Percentiles rank a stretch among this genome's conserved stretches.
Evolutionary conservation across 2,113 vertebrate genomes (phyloP).

Genomic region (Macroglossus sobrinus): DNA sequence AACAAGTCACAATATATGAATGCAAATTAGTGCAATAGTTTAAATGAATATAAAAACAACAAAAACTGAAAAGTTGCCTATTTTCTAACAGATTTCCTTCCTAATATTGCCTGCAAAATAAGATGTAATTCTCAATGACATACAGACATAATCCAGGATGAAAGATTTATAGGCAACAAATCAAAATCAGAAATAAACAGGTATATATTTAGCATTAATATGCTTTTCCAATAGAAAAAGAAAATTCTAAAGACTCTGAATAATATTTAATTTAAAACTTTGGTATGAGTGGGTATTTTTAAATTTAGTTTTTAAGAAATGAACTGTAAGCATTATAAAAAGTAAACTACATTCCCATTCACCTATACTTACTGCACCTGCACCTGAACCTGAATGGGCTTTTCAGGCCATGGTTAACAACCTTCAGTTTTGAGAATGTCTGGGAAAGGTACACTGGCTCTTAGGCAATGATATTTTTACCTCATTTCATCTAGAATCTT

Average conservation of each 20-base stretch:
- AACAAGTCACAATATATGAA: neutral
- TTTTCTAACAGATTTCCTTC: conserved; percentile 20
- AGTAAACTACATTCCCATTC: neutral
- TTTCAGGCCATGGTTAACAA: neutral
- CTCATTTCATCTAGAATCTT: neutral
- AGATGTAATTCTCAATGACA: neutral
- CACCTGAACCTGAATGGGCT: neutral
- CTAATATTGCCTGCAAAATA: neutral
- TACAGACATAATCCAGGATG: neutral
- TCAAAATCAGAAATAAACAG: conserved; percentile 16
- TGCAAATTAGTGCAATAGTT: neutral
- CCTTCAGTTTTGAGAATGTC: neutral
- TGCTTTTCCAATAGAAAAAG: neutral
- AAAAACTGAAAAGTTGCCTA: neutral
- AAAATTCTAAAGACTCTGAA: neutral
- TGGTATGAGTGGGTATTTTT: neutral
- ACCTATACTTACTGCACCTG: neutral
- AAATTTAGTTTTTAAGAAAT: conserved; percentile 9
- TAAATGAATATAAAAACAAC: conserved; percentile 27
- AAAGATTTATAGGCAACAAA: conserved; percentile 35
- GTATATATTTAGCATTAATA: neutral
- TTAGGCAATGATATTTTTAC: neutral
- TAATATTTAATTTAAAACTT: neutral
- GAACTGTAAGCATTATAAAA: neutral
- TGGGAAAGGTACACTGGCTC: neutral